Percentiles rank a stretch among this genome's conserved stretches.
phyloP scores from a whole-genome alignment of 1,140 invertebrate species.

The Armadillidium nasatum region DNA sequence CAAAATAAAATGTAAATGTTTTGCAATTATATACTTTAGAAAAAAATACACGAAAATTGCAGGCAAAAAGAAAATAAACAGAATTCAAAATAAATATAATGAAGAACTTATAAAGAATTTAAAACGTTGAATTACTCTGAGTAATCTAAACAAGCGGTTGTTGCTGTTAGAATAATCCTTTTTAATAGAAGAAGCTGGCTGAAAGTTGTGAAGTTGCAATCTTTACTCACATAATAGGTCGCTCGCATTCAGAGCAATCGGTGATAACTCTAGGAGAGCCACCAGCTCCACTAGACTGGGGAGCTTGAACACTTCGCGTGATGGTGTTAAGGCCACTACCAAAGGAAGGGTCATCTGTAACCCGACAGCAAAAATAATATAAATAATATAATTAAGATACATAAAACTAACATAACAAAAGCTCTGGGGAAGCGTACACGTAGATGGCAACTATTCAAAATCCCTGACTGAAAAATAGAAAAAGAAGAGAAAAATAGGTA shows the following conservation, averaged over 20 bases:
- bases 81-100: neutral
- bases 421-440: too few relatives aligned
- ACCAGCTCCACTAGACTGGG: constrained; percentile 34
- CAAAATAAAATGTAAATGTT: too few relatives aligned
- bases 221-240: constrained; percentile 68
- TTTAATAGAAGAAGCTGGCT: neutral
- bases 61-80: neutral
- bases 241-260: constrained; percentile 67
- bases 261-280: constrained; percentile 30
- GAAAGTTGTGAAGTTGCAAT: neutral
- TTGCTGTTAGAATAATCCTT: neutral
- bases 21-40: too few relatives aligned
- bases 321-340: constrained; percentile 27
- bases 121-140: too few relatives aligned
- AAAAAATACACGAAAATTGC: neutral
- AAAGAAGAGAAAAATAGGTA: neutral
- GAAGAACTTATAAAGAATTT: neutral
- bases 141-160: neutral
- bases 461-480: neutral
- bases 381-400: neutral
- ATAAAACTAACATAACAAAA: neutral
- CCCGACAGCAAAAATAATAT: constrained; percentile 27
- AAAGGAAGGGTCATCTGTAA: constrained; percentile 33
- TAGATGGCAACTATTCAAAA: too few relatives aligned
- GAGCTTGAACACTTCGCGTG: constrained; percentile 39